Evolutionary conservation across 2,113 vertebrate species (phyloP), one percentile per base, ranked within the genome.

Genomic region (Corynorhinus townsendii): DNA sequence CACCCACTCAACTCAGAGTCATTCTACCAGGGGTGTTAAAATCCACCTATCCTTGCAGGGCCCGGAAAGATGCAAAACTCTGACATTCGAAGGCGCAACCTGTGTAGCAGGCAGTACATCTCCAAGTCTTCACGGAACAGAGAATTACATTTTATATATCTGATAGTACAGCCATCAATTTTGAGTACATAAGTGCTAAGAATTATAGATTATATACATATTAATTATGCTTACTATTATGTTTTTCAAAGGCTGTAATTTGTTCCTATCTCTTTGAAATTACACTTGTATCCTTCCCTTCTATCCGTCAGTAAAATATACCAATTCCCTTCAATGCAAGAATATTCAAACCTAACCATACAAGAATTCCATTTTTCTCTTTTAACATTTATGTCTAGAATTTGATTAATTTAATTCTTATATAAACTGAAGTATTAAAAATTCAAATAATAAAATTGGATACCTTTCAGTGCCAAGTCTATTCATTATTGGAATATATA

Each of bases 191-290:
- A 76, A 82, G 10, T 86, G 62, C 69, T 94, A 38, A 92, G 49
- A 71, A 66, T 43, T 86, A 77, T 2, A 86, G 17, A 45, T 52
- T 49, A 66, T 52, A n/a, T 68, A n/a, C 16, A 17, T 68, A 59
- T 43, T 40, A 90, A 52, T 73, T 79, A 85, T 62, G 8, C n/a
- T 69, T 69, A 45, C 14, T 38, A 28, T 66, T 66, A 84, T 28
- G 11, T 38, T 91, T 94, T 85, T 80, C 47, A 89, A 89, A 89
- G 66, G 1, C 30, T 93, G 1, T 30, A 28, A 73, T 91, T 76
- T 93, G 43, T 73, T 87, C 59, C 59, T 75, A 40, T 56, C 26
- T 69, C 43, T 95, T 62, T 69, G 10, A 94, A 86, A 92, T 89
- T 81, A 90, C 1, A 62, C 4, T 56, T 88, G 52, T 81, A 54